phyloP scores from a whole-genome alignment of 2,797 vertebrate genomes.

The Cirrhinus molitorella region DNA sequence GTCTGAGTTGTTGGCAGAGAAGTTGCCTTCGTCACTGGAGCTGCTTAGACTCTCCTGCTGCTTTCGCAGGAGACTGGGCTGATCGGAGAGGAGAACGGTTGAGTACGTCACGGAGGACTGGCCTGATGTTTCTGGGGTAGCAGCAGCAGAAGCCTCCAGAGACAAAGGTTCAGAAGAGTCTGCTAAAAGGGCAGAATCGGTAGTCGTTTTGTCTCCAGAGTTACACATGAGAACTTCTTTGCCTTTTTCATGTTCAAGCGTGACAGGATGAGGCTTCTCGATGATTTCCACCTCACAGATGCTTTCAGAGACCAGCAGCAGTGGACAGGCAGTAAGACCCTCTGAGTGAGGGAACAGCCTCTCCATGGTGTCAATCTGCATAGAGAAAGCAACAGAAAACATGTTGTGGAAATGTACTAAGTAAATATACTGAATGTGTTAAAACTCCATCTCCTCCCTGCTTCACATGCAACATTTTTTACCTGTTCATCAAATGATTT shows the following conservation, averaged over 20 bases:
- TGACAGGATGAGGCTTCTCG: constrained; percentile 68
- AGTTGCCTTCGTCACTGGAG: constrained; percentile 79
- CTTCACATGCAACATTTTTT: background rate
- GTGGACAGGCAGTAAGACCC: constrained; percentile 79
- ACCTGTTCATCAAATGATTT: background rate
- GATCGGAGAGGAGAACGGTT: constrained; percentile 71
- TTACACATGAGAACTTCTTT: constrained; percentile 23
- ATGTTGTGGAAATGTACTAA: too few relatives aligned
- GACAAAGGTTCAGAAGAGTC: constrained; percentile 46
- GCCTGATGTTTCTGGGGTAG: constrained; percentile 59
- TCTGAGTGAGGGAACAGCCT: constrained; percentile 84
- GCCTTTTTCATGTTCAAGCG: constrained; percentile 61
- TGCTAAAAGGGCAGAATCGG: constrained; percentile 34
- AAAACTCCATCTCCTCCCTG: background rate
- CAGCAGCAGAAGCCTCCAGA: constrained; percentile 34
- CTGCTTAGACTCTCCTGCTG: constrained; percentile 70
- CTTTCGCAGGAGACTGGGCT: constrained; percentile 61
- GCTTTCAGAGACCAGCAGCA: constrained; percentile 85
- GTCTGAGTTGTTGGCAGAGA: constrained; percentile 78
- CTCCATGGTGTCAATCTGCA: constrained; percentile 87
- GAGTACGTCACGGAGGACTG: constrained; percentile 84
- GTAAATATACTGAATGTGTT: background rate
- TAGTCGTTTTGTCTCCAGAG: constrained; percentile 17
- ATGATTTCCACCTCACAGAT: constrained; percentile 86
- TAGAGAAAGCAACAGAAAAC: constrained; percentile 21